phyloP scores from a whole-genome alignment of 2,113 vertebrate genomes.

The Empidonax traillii region DNA sequence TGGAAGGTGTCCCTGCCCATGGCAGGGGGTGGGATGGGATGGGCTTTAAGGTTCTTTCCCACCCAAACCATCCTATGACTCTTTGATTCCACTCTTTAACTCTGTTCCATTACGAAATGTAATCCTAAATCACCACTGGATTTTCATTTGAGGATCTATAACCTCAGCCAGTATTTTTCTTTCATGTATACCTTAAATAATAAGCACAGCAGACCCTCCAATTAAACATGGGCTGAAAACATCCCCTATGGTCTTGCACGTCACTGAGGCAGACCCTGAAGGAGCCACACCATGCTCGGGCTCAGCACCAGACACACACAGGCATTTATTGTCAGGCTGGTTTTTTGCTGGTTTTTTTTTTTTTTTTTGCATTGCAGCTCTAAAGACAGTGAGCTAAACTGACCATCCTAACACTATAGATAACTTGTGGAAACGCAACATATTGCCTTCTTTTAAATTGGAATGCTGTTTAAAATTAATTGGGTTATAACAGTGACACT shows the following conservation, averaged over 20 bases:
- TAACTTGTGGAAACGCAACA: slow-evolving; percentile 18
- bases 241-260: neutral
- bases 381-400: neutral
- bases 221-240: neutral
- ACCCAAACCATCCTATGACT: neutral
- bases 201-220: neutral
- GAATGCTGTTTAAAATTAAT: slow-evolving; percentile 50
- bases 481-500: slow-evolving; percentile 33
- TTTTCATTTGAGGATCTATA: neutral
- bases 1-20: neutral
- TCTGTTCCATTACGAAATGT: neutral
- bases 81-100: neutral
- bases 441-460: slow-evolving; percentile 33
- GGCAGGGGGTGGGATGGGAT: neutral
- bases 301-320: neutral
- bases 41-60: neutral
- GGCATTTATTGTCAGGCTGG: neutral
- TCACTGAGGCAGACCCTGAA: neutral
- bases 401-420: neutral
- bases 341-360: neutral
- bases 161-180: neutral
- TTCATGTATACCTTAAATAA: neutral
- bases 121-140: neutral
- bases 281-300: neutral
- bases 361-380: neutral